phyloP scores from a whole-genome alignment of 2,113 vertebrate species.

The Nanger granti region DNA sequence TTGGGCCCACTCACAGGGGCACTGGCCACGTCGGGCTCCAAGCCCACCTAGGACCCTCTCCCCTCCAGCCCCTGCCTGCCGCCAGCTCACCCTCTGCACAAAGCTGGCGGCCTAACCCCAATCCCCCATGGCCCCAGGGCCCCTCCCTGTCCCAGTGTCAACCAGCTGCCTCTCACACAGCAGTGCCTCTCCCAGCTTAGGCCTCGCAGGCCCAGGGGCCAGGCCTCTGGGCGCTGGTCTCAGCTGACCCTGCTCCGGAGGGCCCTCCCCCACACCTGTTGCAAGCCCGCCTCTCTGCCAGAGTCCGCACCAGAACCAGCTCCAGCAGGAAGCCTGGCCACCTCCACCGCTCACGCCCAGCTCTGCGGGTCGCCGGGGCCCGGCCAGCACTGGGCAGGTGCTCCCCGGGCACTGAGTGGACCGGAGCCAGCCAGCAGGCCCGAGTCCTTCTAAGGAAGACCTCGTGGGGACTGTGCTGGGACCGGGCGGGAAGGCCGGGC shows the following conservation, averaged over 20 bases:
- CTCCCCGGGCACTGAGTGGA: fast-evolving
- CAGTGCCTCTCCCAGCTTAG: neutral
- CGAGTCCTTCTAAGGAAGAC: neutral
- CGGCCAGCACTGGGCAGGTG: neutral
- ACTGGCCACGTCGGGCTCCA: neutral
- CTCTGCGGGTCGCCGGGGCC: fast-evolving
- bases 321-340: neutral
- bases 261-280: neutral
- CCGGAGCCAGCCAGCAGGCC: neutral
- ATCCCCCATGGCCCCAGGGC: fast-evolving
- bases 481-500: fast-evolving
- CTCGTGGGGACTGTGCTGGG: fast-evolving
- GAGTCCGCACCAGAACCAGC: neutral
- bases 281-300: neutral
- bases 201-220: fast-evolving
- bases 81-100: neutral
- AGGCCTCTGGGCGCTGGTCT: neutral
- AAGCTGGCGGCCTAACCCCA: neutral
- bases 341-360: fast-evolving
- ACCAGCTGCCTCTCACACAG: fast-evolving
- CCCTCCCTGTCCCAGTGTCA: neutral
- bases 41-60: neutral
- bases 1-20: neutral
- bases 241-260: neutral
- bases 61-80: neutral